Evolutionary conservation across 2,113 vertebrate genomes (phyloP), one percentile per base, ranked within the genome.

Genomic region (Phaetusa simplex): DNA sequence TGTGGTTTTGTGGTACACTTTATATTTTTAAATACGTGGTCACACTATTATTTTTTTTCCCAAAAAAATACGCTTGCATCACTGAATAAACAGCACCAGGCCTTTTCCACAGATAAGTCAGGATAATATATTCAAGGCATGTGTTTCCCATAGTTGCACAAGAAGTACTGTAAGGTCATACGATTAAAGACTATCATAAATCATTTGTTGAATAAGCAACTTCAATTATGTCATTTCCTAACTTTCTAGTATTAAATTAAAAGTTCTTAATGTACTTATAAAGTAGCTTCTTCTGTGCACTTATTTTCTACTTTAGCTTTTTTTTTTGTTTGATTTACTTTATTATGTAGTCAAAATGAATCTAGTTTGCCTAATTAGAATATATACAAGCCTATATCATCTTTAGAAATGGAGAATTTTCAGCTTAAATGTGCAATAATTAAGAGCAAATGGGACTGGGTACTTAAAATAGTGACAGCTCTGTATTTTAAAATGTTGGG

Each of bases 331-430:
- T 40, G 24, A 14, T 90, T 95, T 91, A 47, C 26, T 91, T 89
- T 96, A 93, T 94, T 73, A 80, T 71, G 42, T 40, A 90, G 93
- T 81, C 32, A 86, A 85, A 95, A 88, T 94, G 5, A 83, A 93
- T 92, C 72, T 82, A 70, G 30, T 84, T 69, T 95, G 34, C 62
- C 45, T 92, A 94, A 94, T 82, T 96, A 93, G 73, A 79, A 92
- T 82, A 49, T 26, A 67, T 69, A 59, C 5, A 87, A 96, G 16
- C 29, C 73, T 82, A 45, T 93, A 91, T 73, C 7, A 36, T 82
- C 82, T 91, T 73, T 80, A 85, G 81, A 84, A 95, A 89, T 77
- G 9, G 50, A 80, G 62, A 76, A 47, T 66, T 93, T 95, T 83
- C 73, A 38, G 56, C 58, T 93, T 93, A 89, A 93, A 94, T 87